Evolutionary conservation across 2,113 vertebrate species (phyloP), one percentile per base, ranked within the genome.

Genomic region (Colossoma macropomum): DNA sequence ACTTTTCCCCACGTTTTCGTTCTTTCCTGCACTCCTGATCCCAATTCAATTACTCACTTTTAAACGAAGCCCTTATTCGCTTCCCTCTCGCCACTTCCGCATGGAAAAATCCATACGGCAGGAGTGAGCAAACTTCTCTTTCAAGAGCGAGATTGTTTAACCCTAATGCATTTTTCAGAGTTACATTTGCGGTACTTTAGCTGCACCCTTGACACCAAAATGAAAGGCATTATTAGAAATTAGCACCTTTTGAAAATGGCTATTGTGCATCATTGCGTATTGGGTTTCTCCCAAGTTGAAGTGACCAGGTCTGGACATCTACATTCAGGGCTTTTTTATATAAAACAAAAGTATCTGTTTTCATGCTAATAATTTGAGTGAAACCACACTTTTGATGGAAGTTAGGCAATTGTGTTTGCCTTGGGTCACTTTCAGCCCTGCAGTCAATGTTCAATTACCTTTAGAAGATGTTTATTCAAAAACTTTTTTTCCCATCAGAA

Each of bases 41-140:
- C 66, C 50, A 60, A 80, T 80, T 71, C 32, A 45, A 80, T 80
- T 80, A 70, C 41, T 41, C 50, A 68, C 13, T 23, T 60, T 80
- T 80, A 80, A 45, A 80, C 59, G 30, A 71, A 59, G 68, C 78
- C 52, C 32, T 30, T 9, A 32, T 71, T 50, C 66, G 34, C 65
- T 56, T 59, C 66, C 48, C 52, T 38, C 50, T 34, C 16, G 45
- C 12, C 23, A 23, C 48, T 56, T 69, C 66, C 11, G 66, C 65
- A 19, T 17, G 30, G n/a, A 79, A 79, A 76, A 66, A 79, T 79
- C 77, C 77, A 70, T 79, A 59, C 50, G 0, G 28, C 23, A 9
- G 63, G 45, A 17, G 32, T n/a, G 62, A 78, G 41, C 41, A 15
- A 1, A 45, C 27, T 30, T 65, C 38, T 28, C 45, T 45, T 66